These are phyloP conservation scores for Chunga burmeisteri DNA, from an alignment of 2,113 vertebrate species.

Conservation along the genomic window DNA sequence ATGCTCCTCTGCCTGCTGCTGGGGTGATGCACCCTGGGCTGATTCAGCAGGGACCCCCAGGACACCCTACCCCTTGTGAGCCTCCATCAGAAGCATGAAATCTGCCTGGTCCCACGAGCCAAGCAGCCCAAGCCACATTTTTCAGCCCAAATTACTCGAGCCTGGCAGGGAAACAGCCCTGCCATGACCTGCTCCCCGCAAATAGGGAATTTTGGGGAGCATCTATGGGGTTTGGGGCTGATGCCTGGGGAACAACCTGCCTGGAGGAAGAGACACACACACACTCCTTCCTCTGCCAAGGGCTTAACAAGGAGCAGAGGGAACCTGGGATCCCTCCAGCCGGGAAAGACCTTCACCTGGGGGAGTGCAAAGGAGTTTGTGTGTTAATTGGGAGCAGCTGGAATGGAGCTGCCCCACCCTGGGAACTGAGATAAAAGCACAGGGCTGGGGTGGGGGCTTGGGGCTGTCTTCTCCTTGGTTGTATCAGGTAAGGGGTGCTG, in stretches of 20 bases:
- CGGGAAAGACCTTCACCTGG: neutral
- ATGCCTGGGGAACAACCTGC: neutral
- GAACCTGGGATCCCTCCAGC: neutral
- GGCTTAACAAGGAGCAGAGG: neutral
- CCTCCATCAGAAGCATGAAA: neutral
- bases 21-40: neutral
- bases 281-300: neutral
- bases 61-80: neutral
- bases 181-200: accelerated
- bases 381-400: slow-evolving; percentile 14
- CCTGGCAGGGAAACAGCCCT: too few species aligned
- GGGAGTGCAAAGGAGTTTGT: neutral
- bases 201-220: accelerated
- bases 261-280: neutral
- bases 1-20: neutral
- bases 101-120: neutral
- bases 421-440: neutral
- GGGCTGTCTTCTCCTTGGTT: neutral
- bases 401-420: neutral
- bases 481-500: neutral
- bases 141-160: neutral
- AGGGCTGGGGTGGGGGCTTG: accelerated
- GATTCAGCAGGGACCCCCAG: neutral
- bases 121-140: accelerated
- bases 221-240: accelerated